A percentile compares a stretch with the other conserved stretches of the same genome.
phyloP scores from a whole-genome alignment of 2,888 invertebrate genomes.

The Deroplatys truncata region DNA sequence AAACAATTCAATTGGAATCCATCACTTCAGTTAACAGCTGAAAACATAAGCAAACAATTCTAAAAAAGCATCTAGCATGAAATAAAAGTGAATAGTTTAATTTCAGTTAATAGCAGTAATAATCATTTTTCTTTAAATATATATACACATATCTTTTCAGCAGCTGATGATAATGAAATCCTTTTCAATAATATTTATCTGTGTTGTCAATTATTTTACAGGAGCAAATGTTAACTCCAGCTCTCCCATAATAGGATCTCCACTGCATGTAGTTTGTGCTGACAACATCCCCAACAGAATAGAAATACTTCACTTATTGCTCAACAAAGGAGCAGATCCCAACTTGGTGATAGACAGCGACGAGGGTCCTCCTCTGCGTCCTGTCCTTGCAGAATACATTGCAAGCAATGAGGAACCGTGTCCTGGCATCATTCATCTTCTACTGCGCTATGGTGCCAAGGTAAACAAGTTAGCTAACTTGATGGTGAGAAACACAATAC shows the following conservation, averaged over 20 bases:
- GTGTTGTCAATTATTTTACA: slow-evolving; percentile 38
- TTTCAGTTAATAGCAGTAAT: too few relatives aligned
- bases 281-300: slow-evolving; percentile 57
- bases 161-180: too few relatives aligned
- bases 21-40: too few relatives aligned
- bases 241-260: slow-evolving; percentile 76
- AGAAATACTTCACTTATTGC: slow-evolving; percentile 55
- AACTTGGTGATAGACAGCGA: slow-evolving; percentile 71
- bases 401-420: slow-evolving; percentile 68
- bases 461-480: slow-evolving; percentile 40
- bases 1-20: too few relatives aligned
- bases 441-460: slow-evolving; percentile 74
- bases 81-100: too few relatives aligned
- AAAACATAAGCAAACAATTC: too few relatives aligned
- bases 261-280: slow-evolving; percentile 77
- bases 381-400: slow-evolving; percentile 79
- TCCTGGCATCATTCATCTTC: slow-evolving; percentile 59
- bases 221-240: slow-evolving; percentile 76
- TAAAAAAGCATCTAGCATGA: too few relatives aligned
- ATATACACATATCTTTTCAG: too few relatives aligned
- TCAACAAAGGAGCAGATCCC: slow-evolving; percentile 69
- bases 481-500: too few relatives aligned
- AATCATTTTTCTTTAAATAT: too few relatives aligned
- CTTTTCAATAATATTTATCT: too few relatives aligned
- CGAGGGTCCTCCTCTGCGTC: slow-evolving; percentile 68